Evolutionary conservation across 2,797 vertebrate genomes (phyloP), one percentile per base, ranked within the genome.

Genomic region (Botia almorhae): DNA sequence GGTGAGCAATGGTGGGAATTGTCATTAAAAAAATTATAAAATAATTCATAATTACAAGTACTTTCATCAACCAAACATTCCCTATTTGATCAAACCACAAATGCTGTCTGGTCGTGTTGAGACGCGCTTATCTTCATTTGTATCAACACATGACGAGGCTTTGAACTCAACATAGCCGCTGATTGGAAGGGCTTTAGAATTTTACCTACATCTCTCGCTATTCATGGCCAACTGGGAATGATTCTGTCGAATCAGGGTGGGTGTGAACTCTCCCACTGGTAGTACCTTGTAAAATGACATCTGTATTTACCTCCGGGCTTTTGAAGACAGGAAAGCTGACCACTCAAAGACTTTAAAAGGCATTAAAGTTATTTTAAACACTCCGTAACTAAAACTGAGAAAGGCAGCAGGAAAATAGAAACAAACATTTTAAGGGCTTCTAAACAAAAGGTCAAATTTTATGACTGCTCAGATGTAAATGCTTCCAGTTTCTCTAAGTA

Each of bases 211-310:
- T 56, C 55, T 80, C 78, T 83, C 6, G 4, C 71, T 85, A 81
- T 78, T 81, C 64, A 26, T 64, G 64, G 61, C 76, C 85, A 86
- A 75, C 76, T 83, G 74, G 69, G 61, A 83, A 82, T 48, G 56
- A 74, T 74, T 58, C 82, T 85, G 81, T 13, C 79, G 68, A 87
- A 75, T 82, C 76, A 75, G 69, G 21, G 33, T 43, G 58, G 81
- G 86, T 85, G 86, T 85, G 86, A 87, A 87, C 73, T 87, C 81
- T 83, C 85, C 82, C 65, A 63, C 82, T 70, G 19, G 48, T 81
- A 82, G 64, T 80, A 80, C 70, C 80, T 84, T 76, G 71, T 84
- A 85, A 86, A 87, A 84, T 72, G n/a, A 84, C 86, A 82, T 87
- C 82, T 83, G 73, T 78, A 83, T 84, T 86, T 68, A 67, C 73